Evolutionary conservation across 2,888 invertebrate genomes (phyloP), one percentile per base, ranked within the genome.

Genomic region (Cecidostiba fungosa): DNA sequence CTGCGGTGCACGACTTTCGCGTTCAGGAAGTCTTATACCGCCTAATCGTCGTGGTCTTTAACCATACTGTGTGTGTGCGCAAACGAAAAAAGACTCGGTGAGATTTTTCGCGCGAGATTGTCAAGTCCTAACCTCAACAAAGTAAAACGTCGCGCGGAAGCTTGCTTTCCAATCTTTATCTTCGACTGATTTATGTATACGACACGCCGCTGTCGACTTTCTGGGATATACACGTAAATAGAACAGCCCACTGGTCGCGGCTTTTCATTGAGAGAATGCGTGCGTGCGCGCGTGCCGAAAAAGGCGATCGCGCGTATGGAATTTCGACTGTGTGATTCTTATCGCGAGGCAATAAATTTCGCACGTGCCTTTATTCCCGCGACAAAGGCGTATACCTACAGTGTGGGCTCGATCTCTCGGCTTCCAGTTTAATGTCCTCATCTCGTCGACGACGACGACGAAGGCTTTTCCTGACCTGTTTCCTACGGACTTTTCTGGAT

Each of bases 291-390:
- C 69, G 69, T 3, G 23, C 72, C 43, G 43, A 72, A 72, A 72
- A 72, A 72, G 72, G 72, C 43, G 72, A 39, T 39, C 23, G n/a
- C 36, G 72, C 72, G 72, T 70, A 39, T 43, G 66, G 66, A 39
- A 72, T 72, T 72, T 72, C 72, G 72, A 26, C 50, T 50, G 50
- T n/a, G 16, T 23, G 72, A 72, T 72, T 43, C 72, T 43, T 72
- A 72, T 72, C 72, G 43, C n/a, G 72, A 23, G 23, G 26, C 43
- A 39, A 72, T 72, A 72, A 72, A 72, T 72, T 72, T 72, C 72
- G 72, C 72, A 43, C 72, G 72, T 72, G 72, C 72, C 43, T 72
- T 39, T 66, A 66, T 66, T 66, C 66, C 26, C 66, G 66, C 66
- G 66, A 29, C 66, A 66, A 66, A 66, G 66, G 66, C 66, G 72